Evolutionary conservation across 2,888 invertebrate species (phyloP).

Genomic region (Cecidostiba fungosa): DNA sequence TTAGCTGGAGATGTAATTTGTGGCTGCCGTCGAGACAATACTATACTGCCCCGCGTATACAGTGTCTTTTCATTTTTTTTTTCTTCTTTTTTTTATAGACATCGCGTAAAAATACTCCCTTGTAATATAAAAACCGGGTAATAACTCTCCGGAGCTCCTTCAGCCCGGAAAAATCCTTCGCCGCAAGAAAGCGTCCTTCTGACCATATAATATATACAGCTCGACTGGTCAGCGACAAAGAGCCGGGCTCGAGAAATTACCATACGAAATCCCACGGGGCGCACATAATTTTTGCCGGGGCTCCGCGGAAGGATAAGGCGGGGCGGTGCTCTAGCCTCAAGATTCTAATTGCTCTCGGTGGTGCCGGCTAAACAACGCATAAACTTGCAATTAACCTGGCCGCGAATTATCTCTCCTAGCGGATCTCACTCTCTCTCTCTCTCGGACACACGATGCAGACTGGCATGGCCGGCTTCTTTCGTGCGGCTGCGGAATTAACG

Average conservation of each 20-base stretch:
- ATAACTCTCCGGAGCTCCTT: too few species aligned
- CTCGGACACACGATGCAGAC: not conserved
- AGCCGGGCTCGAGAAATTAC: slow-evolving; percentile 5
- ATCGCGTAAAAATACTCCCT: not conserved
- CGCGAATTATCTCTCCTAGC: slow-evolving; percentile 10
- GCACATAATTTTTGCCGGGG: slow-evolving; percentile 45
- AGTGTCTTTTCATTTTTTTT: not conserved
- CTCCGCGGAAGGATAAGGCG: slow-evolving; percentile 31
- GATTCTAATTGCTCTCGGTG: slow-evolving; percentile 76
- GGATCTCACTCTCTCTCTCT: slow-evolving; percentile 41
- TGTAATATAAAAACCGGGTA: too few species aligned
- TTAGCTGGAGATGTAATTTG: slow-evolving; percentile 50
- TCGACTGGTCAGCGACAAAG: not conserved
- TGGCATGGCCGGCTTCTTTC: slow-evolving; percentile 2
- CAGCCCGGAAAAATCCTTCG: not conserved
- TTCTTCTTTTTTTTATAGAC: not conserved
- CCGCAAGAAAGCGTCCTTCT: not conserved
- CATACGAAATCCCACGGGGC: slow-evolving; percentile 10
- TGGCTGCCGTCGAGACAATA: not conserved
- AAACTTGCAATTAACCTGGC: slow-evolving; percentile 77
- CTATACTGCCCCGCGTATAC: not conserved
- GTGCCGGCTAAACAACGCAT: slow-evolving; percentile 75
- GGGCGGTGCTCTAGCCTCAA: slow-evolving; percentile 30
- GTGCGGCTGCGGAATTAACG: not conserved
- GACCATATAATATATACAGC: not conserved